Conservation (phyloP, 64 coral and sea anemone species). For the Dendronephthya gigantea region DNA sequence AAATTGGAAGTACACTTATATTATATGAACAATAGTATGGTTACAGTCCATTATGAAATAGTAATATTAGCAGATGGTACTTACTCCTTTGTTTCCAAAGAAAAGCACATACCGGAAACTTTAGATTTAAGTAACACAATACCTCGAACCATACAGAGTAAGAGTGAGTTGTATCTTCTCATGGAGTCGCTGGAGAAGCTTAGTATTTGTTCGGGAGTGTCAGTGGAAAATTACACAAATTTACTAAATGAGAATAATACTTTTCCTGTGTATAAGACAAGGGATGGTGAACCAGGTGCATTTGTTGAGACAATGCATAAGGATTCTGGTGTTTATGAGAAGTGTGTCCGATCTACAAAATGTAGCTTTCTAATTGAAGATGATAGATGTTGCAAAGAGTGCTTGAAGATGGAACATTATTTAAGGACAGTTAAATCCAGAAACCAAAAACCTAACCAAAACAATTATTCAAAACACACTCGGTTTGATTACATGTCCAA, state of each 20-base stretch:
- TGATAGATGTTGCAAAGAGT: no score
- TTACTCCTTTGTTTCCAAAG: neutral
- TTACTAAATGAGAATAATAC: neutral
- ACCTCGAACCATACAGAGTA: neutral
- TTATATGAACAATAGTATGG: neutral
- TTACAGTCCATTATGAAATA: neutral
- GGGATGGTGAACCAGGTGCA: neutral
- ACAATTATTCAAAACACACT: no score
- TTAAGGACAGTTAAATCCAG: no score
- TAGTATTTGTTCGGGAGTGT: neutral
- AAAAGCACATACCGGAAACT: neutral
- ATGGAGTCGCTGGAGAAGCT: neutral
- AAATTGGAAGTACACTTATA: neutral
- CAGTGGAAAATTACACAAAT: neutral
- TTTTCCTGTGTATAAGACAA: neutral
- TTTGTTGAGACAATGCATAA: neutral
- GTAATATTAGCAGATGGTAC: neutral
- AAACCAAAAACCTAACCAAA: no score
- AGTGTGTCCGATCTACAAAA: neutral
- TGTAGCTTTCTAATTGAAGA: no score
- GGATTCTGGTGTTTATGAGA: neutral
- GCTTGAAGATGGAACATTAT: no score
- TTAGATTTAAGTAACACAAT: neutral
- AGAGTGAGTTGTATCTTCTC: neutral
- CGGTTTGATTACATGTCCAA: constrained; percentile 9